phyloP scores from a whole-genome alignment of 2,888 invertebrate genomes.

The Dione vanillae region DNA sequence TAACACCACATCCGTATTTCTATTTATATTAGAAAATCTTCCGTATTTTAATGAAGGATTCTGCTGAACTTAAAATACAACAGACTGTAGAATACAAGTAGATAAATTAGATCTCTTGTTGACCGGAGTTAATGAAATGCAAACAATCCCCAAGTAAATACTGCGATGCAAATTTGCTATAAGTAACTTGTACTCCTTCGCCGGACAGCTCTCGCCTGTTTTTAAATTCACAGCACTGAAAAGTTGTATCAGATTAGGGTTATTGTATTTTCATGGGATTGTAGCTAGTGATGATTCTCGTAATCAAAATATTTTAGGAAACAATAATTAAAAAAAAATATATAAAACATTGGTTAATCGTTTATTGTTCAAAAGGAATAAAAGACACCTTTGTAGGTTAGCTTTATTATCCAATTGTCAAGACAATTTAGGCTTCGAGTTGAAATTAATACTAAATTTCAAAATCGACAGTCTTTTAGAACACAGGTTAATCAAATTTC shows the following conservation, averaged over 20 bases:
- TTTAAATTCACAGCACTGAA: slow-evolving; percentile 38
- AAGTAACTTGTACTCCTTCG: slow-evolving; percentile 52
- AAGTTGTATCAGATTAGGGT: slow-evolving; percentile 29
- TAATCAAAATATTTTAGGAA: not conserved
- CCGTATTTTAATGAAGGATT: slow-evolving; percentile 44
- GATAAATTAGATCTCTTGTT: slow-evolving; percentile 73
- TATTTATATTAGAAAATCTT: slow-evolving; percentile 32
- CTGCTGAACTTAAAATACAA: slow-evolving; percentile 53
- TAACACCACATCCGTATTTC: slow-evolving; percentile 19
- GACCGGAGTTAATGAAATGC: slow-evolving; percentile 75
- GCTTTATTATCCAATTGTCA: no score
- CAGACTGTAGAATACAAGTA: slow-evolving; percentile 57
- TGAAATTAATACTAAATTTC: no score
- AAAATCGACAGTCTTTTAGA: no score
- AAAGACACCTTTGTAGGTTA: no score
- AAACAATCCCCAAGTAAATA: slow-evolving; percentile 68
- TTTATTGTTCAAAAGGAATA: no score
- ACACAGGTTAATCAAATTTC: no score
- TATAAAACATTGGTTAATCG: no score
- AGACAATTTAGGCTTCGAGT: no score
- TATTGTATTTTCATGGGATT: slow-evolving; percentile 10
- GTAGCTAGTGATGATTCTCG: not conserved
- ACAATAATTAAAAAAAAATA: not conserved
- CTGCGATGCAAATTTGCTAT: slow-evolving; percentile 60
- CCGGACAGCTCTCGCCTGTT: slow-evolving; percentile 44